phyloP scores from a whole-genome alignment of 1,140 invertebrate species.

The Drosophila bocqueti region DNA sequence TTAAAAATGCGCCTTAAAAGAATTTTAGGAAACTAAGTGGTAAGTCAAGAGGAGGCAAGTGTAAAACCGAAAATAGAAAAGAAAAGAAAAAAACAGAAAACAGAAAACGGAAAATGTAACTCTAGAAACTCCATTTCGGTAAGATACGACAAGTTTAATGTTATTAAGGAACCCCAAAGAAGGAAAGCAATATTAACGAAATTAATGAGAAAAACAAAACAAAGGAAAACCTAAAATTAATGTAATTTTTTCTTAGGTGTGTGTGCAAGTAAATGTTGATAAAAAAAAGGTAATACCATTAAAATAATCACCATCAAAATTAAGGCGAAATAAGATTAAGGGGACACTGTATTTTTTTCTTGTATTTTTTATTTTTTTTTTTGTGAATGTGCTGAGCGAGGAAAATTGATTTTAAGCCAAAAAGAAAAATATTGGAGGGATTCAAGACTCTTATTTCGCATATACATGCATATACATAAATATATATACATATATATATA shows the following conservation, averaged over 20 bases:
- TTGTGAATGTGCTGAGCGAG: constrained; percentile 23
- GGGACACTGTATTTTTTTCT: constrained; percentile 25
- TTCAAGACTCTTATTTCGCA: constrained; percentile 81
- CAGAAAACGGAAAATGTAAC: neutral
- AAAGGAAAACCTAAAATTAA: constrained; percentile 27
- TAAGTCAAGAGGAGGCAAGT: constrained; percentile 19
- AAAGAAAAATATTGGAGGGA: constrained; percentile 65
- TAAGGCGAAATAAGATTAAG: constrained; percentile 38
- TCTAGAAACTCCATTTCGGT: constrained; percentile 52
- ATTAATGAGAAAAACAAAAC: constrained; percentile 26
- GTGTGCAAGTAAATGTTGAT: constrained; percentile 43
- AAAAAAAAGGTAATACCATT: constrained; percentile 20
- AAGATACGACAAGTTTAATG: constrained; percentile 28
- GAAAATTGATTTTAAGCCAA: constrained; percentile 59
- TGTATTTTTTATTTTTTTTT: constrained; percentile 6
- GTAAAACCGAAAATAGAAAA: neutral
- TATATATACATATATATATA: constrained; percentile 11
- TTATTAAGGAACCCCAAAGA: constrained; percentile 49
- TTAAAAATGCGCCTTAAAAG: constrained; percentile 64
- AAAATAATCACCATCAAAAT: constrained; percentile 51
- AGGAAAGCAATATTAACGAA: constrained; percentile 73
- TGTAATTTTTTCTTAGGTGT: constrained; percentile 59
- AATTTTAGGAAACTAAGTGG: constrained; percentile 48
- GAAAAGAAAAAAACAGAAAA: neutral
- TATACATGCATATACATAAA: constrained; percentile 67